Base-by-base conservation (phyloP, 2,797 vertebrate species). In the Choloepus didactylus region DNA sequence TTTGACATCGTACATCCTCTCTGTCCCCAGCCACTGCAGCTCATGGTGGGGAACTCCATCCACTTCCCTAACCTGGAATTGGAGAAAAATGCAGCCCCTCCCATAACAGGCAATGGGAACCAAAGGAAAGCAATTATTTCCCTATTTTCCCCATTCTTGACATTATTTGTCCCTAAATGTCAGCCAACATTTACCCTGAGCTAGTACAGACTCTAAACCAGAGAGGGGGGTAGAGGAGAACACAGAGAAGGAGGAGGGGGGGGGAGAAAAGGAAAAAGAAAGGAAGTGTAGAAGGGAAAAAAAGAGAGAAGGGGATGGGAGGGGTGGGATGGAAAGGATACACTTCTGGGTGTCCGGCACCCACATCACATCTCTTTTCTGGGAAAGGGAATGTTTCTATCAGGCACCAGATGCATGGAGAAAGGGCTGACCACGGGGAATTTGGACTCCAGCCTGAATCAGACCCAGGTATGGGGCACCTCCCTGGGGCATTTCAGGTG, bases 1-100 rank as follows among this genome's bases (percentile, higher is more conserved):
- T 12, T 3, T 15, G 62, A 38, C 7, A 21, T n/a, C 12, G 0
- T 1, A 11, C 27, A 44, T 14, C 72, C 5, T 25, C 6, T 27
- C 41, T 27, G 21, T 51, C 79, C 8, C 29, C 23, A 46, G 1
- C 54, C 41, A 59, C 70, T 1, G 0, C 18, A 72, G 29, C 35
- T 2, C 12, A 56, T 15, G 31, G 18, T 27, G 56, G 60, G 64
- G 38, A 56, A 79, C 14, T 31, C 18, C 1, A 1, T 11, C 56
- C 62, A 54, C 27, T 41, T 89, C 60, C 88, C n/a, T 77, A 54
- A 69, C 66, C 31, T n/a, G n/a, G 69, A 41, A n/a, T 5, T 29
- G 38, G 64, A 49, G 59, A 29, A 59, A 49, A 56, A 5, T 21
- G 1, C 0, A 54, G 54, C n/a, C 86, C 54, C 49, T 16, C 15